Evolutionary conservation across 2,888 invertebrate genomes (phyloP), one percentile per base, ranked within the genome.

Genomic region (Drosophila mulleri): DNA sequence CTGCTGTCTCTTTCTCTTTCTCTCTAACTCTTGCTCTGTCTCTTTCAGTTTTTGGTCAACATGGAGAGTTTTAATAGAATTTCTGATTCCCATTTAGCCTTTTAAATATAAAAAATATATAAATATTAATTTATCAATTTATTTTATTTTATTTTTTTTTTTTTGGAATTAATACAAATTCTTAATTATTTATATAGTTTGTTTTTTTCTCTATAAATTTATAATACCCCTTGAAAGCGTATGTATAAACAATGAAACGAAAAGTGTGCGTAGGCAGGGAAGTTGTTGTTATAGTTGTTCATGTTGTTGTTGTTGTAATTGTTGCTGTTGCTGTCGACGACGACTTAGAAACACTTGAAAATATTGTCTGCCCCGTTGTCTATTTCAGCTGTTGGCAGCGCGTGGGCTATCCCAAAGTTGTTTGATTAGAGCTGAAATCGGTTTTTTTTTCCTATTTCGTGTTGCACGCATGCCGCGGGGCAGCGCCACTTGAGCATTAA

Each of bases 281-380:
- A 72, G 72, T 72, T 75, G 78, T 75, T 29, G 29, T 29, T 29
- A 64, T 59, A 72, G 78, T 65, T 68, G 54, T 60, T 60, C 48
- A 14, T 50, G 56, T 63, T 47, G 62, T 37, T 48, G 58, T 56
- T 54, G 42, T 12, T 42, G 44, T 26, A 26, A 26, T 32, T 48
- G 37, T 65, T 81, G 70, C 66, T 67, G 32, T 54, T 50, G 66
- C 29, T 50, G 70, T 62, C 64, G 68, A 63, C 67, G 62, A 56
- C 66, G 60, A 45, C 65, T 84, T 82, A 88, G 88, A 85, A 88
- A 79, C 85, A 85, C 81, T 83, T 81, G 76, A 72, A 48, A 75
- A 79, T 66, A 67, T 37, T 64, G 85, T 84, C 88, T 87, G 78
- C 77, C 77, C 65, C 57, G 50, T 58, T 81, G 80, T 75, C 82